Evolutionary conservation across 2,888 invertebrate species (phyloP).

Genomic region (Drosophila prolongata): DNA sequence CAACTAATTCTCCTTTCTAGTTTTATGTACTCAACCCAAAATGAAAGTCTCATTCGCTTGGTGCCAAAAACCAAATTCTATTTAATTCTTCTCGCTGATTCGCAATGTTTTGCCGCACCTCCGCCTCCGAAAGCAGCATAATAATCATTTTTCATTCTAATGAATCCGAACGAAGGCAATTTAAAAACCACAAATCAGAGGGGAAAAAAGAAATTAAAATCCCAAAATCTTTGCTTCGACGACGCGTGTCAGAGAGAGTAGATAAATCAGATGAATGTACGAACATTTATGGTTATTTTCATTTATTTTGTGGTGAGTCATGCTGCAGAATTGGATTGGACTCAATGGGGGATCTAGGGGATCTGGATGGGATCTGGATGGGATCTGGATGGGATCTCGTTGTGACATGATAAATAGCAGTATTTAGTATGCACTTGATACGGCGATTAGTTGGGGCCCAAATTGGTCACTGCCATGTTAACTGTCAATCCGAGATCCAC

Average conservation of each 20-base stretch:
- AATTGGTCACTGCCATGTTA: slow-evolving; percentile 44
- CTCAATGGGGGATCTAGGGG: slow-evolving; percentile 1
- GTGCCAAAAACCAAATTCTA: slow-evolving; percentile 30
- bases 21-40: slow-evolving; percentile 1
- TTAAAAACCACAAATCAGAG: slow-evolving; percentile 73
- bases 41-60: slow-evolving; percentile 14
- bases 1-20: not conserved
- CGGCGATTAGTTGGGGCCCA: slow-evolving; percentile 62
- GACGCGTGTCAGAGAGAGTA: slow-evolving; percentile 34
- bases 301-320: slow-evolving; percentile 55
- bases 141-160: slow-evolving; percentile 51
- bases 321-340: not conserved
- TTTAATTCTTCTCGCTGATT: slow-evolving; percentile 55
- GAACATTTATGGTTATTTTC: not conserved
- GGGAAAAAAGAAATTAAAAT: slow-evolving; percentile 53
- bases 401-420: slow-evolving; percentile 43
- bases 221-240: slow-evolving; percentile 23
- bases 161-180: slow-evolving; percentile 49
- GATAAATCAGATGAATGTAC: slow-evolving; percentile 26
- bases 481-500: slow-evolving; percentile 44
- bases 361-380: slow-evolving; percentile 5
- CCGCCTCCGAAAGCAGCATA: slow-evolving; percentile 38
- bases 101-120: slow-evolving; percentile 30
- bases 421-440: slow-evolving; percentile 59
- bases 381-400: slow-evolving; percentile 16